Base-by-base conservation (phyloP, 2,888 invertebrate species). In the Tetanocera ferruginea region DNA sequence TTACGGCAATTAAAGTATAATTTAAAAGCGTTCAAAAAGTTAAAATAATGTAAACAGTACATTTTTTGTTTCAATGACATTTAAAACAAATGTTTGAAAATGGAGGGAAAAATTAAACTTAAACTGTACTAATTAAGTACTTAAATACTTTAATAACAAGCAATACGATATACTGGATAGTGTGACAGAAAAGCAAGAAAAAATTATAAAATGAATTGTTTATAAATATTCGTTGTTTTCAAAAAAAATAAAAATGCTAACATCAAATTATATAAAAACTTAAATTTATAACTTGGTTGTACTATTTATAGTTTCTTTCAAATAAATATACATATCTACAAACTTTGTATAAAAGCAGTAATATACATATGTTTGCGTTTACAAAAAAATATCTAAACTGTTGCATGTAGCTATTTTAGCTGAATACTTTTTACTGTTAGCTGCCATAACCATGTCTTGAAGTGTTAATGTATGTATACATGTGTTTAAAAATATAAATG, bases 231-330 rank as follows among this genome's bases (percentile, higher is more conserved):
- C 43, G 25, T 55, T 55, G n/a, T 37, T 57, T 19, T 5, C 3
- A 72, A 72, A 14, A 75, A 75, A 55, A 9, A 64, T 34, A 14
- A 74, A 64, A 25, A 60, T 57, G 37, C 55, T 55, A 34, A 55
- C 23, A 72, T 57, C n/a, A 73, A 28, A 60, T 28, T 73, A 5
- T 19, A 73, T 57, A 60, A 71, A 71, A 23, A 52, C 34, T 55
- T 57, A 28, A 73, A 55, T 5, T 55, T 55, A 55, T 17, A 55
- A 55, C 9, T 31, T 66, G 64, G 43, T 79, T 79, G 79, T 79
- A 79, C 79, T 79, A 43, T 74, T 76, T 55, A 76, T 79, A 79
- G 79, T 79, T 79, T 79, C 79, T 79, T 76, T 76, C 57, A 78
- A 73, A 31, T 43, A 70, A 70, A 57, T 62, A 72, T 72, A 43